These are phyloP conservation scores for Rhingia rostrata DNA, from an alignment of 2,888 invertebrate genomes.

Conservation along the genomic window DNA sequence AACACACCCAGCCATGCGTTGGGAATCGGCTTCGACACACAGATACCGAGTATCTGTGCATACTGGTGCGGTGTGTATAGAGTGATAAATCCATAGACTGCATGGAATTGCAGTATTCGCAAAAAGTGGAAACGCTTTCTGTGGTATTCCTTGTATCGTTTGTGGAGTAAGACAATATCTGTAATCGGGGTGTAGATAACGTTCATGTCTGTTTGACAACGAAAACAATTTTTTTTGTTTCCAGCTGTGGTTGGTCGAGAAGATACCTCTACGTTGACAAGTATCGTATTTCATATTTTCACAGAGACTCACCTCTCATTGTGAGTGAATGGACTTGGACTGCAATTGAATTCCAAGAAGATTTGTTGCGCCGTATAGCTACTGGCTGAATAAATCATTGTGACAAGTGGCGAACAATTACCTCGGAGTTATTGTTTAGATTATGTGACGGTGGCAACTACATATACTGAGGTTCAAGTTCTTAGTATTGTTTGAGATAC, in stretches of 20 bases:
- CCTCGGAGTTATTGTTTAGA: conserved; percentile 52
- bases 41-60: background rate
- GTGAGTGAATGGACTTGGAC: conserved; percentile 50
- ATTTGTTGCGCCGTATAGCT: conserved; percentile 8
- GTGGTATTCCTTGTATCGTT: conserved; percentile 24
- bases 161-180: conserved; percentile 13
- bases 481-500: conserved; percentile 14
- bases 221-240: background rate
- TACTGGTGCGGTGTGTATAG: background rate
- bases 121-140: conserved; percentile 19
- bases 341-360: conserved; percentile 56
- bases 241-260: conserved; percentile 18
- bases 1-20: conserved; percentile 8
- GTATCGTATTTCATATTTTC: conserved; percentile 41
- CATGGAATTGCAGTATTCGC: conserved; percentile 20
- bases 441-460: conserved; percentile 28
- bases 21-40: conserved; percentile 1
- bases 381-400: conserved; percentile 53
- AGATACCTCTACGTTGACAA: background rate
- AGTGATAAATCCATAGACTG: background rate
- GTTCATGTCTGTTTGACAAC: conserved; percentile 28
- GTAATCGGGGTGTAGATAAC: conserved; percentile 26
- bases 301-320: conserved; percentile 5
- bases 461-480: conserved; percentile 30
- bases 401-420: conserved; percentile 70